Percentiles rank a stretch among this genome's conserved stretches.
Conservation (phyloP, 2,113 vertebrate species). For the Macroglossus sobrinus region DNA sequence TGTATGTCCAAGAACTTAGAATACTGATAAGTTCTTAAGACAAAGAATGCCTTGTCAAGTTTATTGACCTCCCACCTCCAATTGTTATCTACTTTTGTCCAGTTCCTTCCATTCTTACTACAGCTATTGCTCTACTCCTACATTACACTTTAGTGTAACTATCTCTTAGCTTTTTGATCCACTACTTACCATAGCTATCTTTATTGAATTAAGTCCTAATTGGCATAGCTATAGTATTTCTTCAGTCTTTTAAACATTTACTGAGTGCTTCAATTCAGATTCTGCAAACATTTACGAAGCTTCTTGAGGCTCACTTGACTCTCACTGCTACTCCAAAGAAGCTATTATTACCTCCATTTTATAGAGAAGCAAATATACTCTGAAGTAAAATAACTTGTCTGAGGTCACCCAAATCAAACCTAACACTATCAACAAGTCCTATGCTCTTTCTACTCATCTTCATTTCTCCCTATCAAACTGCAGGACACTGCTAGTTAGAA, state of each 20-base stretch:
- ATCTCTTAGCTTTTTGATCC: neutral
- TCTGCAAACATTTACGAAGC: conserved; percentile 7
- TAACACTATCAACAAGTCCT: conserved; percentile 1
- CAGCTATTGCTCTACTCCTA: neutral
- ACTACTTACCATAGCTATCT: neutral
- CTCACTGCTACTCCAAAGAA: neutral
- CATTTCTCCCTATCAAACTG: neutral
- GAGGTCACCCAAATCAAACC: neutral
- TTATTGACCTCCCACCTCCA: neutral
- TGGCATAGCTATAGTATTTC: neutral
- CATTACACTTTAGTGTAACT: neutral
- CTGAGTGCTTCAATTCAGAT: neutral
- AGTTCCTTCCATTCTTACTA: neutral
- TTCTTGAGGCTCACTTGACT: neutral
- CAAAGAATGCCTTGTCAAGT: neutral
- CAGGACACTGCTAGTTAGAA: neutral
- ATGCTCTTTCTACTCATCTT: neutral
- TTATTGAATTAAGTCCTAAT: neutral
- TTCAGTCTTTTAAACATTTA: conserved; percentile 29
- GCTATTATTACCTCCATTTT: neutral
- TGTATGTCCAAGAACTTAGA: neutral
- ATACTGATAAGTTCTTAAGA: neutral
- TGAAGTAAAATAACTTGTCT: neutral
- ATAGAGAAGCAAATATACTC: conserved; percentile 4
- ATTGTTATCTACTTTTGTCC: neutral